These are phyloP conservation scores for Nothocercus julius DNA, from an alignment of 2,113 vertebrate species.

Conservation along the genomic window DNA sequence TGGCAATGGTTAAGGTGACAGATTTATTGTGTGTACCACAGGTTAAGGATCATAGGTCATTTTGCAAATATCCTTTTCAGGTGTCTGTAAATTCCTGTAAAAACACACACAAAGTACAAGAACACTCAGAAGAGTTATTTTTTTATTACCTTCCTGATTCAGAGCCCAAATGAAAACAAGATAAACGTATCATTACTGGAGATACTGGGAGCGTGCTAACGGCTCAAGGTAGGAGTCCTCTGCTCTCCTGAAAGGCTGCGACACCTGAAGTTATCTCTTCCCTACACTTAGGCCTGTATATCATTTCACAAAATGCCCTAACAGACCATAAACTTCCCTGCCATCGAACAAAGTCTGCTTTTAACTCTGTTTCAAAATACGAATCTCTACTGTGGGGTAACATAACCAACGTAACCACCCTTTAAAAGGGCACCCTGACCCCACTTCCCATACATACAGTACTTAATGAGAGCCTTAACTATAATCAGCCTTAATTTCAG, in stretches of 20 bases:
- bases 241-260: neutral
- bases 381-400: neutral
- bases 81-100: conserved; percentile 69
- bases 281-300: neutral
- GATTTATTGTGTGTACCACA: conserved; percentile 70
- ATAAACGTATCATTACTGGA: conserved; percentile 52
- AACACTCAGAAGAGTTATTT: conserved; percentile 59
- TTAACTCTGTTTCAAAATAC: neutral
- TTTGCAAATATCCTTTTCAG: conserved; percentile 78
- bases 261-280: conserved; percentile 17
- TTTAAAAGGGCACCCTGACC: neutral
- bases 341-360: neutral
- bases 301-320: neutral
- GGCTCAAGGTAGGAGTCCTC: neutral
- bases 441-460: neutral
- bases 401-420: neutral
- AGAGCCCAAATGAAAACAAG: conserved; percentile 62
- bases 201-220: neutral
- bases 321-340: neutral
- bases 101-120: conserved; percentile 68
- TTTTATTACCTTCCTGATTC: conserved; percentile 65
- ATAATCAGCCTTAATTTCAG: neutral
- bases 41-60: conserved; percentile 71
- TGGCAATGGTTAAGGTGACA: conserved; percentile 58
- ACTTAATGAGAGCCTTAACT: neutral